A percentile compares a stretch with the other conserved stretches of the same genome.
Evolutionary conservation across 1,140 invertebrate species (phyloP).

Genomic region (Leptinotarsa defecta): DNA sequence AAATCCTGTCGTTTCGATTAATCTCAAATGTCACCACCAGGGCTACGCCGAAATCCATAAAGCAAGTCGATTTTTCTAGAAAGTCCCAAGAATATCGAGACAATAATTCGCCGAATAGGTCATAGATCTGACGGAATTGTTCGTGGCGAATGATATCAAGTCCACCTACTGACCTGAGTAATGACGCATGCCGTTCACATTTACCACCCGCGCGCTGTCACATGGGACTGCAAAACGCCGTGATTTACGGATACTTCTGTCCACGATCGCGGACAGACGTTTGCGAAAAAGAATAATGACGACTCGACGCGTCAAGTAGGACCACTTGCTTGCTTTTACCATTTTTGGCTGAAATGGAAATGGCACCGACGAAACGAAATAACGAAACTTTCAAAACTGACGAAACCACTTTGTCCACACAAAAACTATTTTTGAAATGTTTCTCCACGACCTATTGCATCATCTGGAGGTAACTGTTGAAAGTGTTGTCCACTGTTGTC

Average conservation of each 20-base stretch:
- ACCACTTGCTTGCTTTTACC: background rate
- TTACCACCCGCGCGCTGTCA: slow-evolving; percentile 20
- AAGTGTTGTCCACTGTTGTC: too few relatives aligned
- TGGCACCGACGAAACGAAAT: background rate
- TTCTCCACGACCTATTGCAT: too few relatives aligned
- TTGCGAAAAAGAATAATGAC: background rate
- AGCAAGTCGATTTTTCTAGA: slow-evolving; percentile 3
- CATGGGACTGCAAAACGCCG: background rate
- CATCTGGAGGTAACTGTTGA: too few relatives aligned
- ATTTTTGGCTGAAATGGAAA: background rate
- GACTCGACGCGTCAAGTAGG: background rate
- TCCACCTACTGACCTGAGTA: slow-evolving; percentile 25
- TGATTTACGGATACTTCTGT: slow-evolving; percentile 17
- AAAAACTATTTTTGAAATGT: too few relatives aligned
- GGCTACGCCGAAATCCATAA: background rate
- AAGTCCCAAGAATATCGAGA: background rate
- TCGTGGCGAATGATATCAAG: slow-evolving; percentile 23
- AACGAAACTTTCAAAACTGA: too few relatives aligned
- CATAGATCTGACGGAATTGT: slow-evolving; percentile 15
- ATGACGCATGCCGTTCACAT: slow-evolving; percentile 20
- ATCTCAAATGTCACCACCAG: background rate
- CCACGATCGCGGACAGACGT: background rate
- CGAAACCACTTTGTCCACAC: too few relatives aligned
- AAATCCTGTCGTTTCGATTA: background rate
- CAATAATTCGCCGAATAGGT: slow-evolving; percentile 23